Evolutionary conservation across 2,113 vertebrate genomes (phyloP).

Genomic region (Ciconia stormi): DNA sequence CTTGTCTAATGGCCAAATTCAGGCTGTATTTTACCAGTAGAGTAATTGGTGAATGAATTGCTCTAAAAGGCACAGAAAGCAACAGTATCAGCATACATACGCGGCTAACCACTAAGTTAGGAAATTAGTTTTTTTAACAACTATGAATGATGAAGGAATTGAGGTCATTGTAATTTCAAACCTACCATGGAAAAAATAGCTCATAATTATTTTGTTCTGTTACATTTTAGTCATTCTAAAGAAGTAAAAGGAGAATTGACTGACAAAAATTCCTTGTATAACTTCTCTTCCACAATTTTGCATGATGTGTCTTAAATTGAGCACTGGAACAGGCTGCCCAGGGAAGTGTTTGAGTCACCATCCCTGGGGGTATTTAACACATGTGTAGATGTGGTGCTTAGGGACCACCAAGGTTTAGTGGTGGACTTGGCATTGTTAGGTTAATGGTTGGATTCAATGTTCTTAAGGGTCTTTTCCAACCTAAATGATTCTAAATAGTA

Average conservation of each 20-base stretch:
- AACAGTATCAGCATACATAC: background rate
- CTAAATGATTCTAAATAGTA: background rate
- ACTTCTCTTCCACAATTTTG: background rate
- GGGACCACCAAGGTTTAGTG: background rate
- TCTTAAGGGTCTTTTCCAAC: background rate
- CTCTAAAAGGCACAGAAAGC: background rate
- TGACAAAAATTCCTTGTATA: background rate
- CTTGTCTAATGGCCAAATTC: background rate
- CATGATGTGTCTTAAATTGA: background rate
- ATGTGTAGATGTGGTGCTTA: rapidly evolving
- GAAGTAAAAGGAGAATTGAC: background rate
- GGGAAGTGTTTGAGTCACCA: background rate
- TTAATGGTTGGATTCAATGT: background rate
- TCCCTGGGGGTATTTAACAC: background rate
- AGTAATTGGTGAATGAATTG: background rate
- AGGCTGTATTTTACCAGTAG: background rate
- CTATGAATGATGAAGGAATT: background rate
- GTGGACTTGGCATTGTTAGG: background rate
- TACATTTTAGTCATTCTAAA: background rate
- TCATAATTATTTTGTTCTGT: background rate
- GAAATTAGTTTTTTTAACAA: background rate
- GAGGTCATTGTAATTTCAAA: background rate
- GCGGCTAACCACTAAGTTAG: background rate
- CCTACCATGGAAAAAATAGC: background rate
- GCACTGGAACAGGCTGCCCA: background rate